These are phyloP conservation scores for Phymorhynchus buccinoides DNA, from an alignment of 1,140 invertebrate genomes.

Conservation along the genomic window DNA sequence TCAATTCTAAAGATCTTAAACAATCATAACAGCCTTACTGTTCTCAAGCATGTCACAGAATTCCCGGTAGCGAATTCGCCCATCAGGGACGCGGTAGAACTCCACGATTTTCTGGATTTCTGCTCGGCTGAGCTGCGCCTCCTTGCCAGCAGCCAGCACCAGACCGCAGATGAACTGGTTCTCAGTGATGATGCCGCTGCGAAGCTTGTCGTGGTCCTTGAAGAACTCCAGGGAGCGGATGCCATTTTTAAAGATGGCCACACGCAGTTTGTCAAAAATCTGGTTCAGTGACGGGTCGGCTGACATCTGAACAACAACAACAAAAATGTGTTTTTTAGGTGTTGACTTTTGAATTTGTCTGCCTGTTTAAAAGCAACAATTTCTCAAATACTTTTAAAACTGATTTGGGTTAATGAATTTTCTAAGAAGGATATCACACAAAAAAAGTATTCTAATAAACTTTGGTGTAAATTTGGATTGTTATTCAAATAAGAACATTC, in stretches of 20 bases:
- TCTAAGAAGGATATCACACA: too few relatives aligned
- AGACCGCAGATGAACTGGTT: slow-evolving; percentile 73
- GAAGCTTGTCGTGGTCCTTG: slow-evolving; percentile 72
- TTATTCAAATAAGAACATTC: too few relatives aligned
- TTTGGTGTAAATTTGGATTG: neutral
- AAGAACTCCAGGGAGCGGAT: slow-evolving; percentile 73
- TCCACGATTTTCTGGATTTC: slow-evolving; percentile 72
- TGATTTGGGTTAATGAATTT: too few relatives aligned
- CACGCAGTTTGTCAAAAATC: slow-evolving; percentile 71
- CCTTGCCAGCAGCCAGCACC: slow-evolving; percentile 68
- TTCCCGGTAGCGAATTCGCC: slow-evolving; percentile 70
- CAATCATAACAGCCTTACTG: slow-evolving; percentile 59
- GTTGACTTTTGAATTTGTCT: neutral
- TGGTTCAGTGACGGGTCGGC: slow-evolving; percentile 68
- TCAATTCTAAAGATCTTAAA: neutral
- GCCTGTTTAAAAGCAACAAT: too few relatives aligned
- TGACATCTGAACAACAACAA: slow-evolving; percentile 53
- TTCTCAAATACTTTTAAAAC: too few relatives aligned
- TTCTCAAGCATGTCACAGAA: slow-evolving; percentile 74
- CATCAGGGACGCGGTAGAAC: slow-evolving; percentile 69
- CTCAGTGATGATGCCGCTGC: slow-evolving; percentile 71
- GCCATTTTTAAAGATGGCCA: slow-evolving; percentile 71
- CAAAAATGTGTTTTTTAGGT: neutral
- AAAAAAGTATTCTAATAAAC: neutral
- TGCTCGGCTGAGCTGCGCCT: slow-evolving; percentile 66